phyloP scores from a whole-genome alignment of 1,140 invertebrate species.

The Bombus waltoni region DNA sequence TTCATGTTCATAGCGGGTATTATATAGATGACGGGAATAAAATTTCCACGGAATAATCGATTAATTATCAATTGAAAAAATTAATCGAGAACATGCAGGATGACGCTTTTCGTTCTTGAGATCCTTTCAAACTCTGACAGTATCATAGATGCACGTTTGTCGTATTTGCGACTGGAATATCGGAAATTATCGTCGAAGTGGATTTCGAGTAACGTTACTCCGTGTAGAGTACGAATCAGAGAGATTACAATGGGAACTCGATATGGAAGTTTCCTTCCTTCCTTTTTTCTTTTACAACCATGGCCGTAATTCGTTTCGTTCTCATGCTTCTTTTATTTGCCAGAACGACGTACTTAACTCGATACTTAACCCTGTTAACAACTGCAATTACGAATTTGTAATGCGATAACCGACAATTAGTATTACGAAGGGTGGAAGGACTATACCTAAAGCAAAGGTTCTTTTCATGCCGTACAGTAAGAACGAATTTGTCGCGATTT shows the following conservation, averaged over 20 bases:
- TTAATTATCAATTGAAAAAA: too few species aligned
- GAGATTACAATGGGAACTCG: background rate
- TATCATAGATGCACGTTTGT: too few species aligned
- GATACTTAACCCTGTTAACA: constrained; percentile 7
- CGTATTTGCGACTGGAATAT: background rate
- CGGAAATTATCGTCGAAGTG: background rate
- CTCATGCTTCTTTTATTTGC: background rate
- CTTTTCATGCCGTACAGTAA: too few species aligned
- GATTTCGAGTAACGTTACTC: background rate
- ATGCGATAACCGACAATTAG: background rate
- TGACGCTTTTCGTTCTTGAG: too few species aligned
- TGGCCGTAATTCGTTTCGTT: background rate
- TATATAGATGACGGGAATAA: too few species aligned
- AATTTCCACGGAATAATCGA: too few species aligned
- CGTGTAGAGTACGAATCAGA: background rate
- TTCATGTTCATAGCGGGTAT: too few species aligned
- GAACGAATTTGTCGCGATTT: too few species aligned
- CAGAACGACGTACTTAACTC: background rate
- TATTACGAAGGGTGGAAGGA: background rate
- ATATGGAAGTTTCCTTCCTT: background rate
- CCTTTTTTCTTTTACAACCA: background rate
- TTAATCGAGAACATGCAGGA: too few species aligned
- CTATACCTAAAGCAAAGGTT: too few species aligned
- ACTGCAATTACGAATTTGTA: constrained; percentile 5
- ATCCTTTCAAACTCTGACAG: too few species aligned